Evolutionary conservation across 2,888 invertebrate genomes (phyloP).

Genomic region (Torymus auratus): DNA sequence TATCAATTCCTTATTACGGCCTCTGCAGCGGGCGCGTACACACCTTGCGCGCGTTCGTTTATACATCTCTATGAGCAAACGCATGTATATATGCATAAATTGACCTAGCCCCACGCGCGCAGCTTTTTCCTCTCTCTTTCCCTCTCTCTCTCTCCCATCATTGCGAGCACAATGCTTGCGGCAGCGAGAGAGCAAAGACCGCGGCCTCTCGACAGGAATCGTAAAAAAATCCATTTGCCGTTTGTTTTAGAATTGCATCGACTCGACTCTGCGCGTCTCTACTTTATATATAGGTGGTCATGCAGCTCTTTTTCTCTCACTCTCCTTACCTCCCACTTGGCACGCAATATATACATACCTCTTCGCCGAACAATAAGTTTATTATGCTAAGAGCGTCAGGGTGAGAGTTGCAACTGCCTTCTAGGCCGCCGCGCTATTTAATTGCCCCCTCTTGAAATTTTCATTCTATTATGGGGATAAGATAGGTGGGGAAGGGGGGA

Average conservation of each 20-base stretch:
- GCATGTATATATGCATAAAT: constrained; percentile 13
- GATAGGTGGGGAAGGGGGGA: too few species aligned
- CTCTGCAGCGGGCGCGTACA: background rate
- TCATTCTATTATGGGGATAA: constrained; percentile 38
- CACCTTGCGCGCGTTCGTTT: background rate
- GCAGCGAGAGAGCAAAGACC: background rate
- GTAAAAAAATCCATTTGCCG: constrained; percentile 51
- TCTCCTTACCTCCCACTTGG: background rate
- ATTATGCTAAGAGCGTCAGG: constrained; percentile 32
- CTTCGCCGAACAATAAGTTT: constrained; percentile 37
- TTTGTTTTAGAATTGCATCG: constrained; percentile 48
- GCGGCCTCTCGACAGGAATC: background rate
- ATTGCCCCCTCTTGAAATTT: constrained; percentile 43
- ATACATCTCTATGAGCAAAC: background rate
- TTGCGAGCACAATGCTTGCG: background rate
- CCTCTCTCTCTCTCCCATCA: background rate
- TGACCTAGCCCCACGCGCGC: background rate
- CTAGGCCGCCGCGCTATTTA: background rate
- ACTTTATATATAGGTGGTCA: background rate
- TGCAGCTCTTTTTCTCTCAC: background rate
- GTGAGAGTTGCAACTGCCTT: constrained; percentile 26
- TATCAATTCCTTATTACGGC: constrained; percentile 72
- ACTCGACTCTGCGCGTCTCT: background rate
- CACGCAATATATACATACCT: background rate
- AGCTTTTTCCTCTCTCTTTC: background rate